phyloP scores from a whole-genome alignment of 2,797 vertebrate genomes.

The Hephaestus fuliginosus region DNA sequence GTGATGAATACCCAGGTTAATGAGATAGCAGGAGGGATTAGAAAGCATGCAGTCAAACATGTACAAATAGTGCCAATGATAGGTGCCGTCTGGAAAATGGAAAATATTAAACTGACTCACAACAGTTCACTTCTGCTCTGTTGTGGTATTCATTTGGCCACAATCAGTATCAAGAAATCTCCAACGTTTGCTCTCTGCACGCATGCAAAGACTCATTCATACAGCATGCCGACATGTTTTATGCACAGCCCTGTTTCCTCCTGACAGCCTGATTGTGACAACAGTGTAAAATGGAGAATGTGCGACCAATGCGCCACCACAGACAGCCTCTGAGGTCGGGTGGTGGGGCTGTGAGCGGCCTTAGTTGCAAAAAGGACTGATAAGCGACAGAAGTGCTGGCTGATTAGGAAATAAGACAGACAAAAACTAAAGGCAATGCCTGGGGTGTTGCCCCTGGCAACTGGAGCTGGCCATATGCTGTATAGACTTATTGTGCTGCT shows the following conservation, averaged over 20 bases:
- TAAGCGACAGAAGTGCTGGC: constrained; percentile 61
- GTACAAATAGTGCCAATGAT: constrained; percentile 26
- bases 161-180: constrained; percentile 22
- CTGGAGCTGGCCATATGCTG: constrained; percentile 77
- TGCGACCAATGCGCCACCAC: constrained; percentile 29
- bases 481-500: constrained; percentile 71
- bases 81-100: constrained; percentile 40
- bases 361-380: constrained; percentile 49
- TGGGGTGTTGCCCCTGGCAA: constrained; percentile 81
- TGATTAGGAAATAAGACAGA: constrained; percentile 73
- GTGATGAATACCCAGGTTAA: constrained; percentile 74
- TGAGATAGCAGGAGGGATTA: constrained; percentile 68
- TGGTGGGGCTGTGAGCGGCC: constrained; percentile 32
- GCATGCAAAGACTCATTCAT: constrained; percentile 6
- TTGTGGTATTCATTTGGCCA: constrained; percentile 15
- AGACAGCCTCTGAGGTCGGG: constrained; percentile 26
- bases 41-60: constrained; percentile 59
- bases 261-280: constrained; percentile 39
- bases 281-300: constrained; percentile 50
- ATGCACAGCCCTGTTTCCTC: constrained; percentile 21
- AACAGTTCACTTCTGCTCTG: constrained; percentile 14
- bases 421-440: constrained; percentile 76
- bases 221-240: constrained; percentile 31
- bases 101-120: constrained; percentile 25
- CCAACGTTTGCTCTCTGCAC: not conserved